Base-by-base conservation (phyloP, 2,797 vertebrate genomes). In the Cynodonichthys magdalenae region DNA sequence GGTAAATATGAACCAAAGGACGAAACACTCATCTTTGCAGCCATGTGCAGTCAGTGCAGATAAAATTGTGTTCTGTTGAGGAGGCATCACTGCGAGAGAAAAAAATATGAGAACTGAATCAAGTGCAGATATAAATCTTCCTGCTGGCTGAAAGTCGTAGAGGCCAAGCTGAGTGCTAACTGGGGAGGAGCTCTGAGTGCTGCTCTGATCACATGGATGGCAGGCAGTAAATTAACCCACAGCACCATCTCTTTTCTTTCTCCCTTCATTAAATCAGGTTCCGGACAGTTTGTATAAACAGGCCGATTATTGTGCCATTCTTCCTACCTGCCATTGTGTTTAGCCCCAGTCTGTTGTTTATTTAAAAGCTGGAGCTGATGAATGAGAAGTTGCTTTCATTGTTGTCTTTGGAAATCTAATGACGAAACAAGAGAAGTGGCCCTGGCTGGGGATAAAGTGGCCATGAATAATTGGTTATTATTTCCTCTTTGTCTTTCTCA, bases 401-500 rank as follows among this genome's bases (percentile, higher is more conserved):
- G 50, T 68, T 70, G 67, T 81, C 66, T 64, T 72, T 73, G 46
- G 47, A 74, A 74, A 72, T 51, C 41, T 67, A 67, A 80, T 75
- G 70, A 77, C 28, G 6, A 24, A 17, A 48, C 49, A 51, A 55
- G 56, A 75, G 59, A 77, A 75, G 73, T 59, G 69, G 66, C 58
- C 45, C 59, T 65, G 20, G 15, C 42, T 63, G 27, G 24, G 64
- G 66, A 63, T 71, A 63, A 65, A 86, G 60, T 39, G 64, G 47
- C 39, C 53, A 59, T 87, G 80, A 88, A 91, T 90, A 64, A 87
- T 89, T 42, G 87, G 55, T 78, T 76, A 44, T 48, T 63, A 56
- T 63, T 34, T 56, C 24, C 4, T 57, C 53, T 54, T 39, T 55
- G n/a, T 53, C 39, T 53, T 2, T 65, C 51, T 59, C 27, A 20